A percentile compares a stretch with the other conserved stretches of the same genome.
These are phyloP conservation scores for Bombus terrestris DNA, from an alignment of 1,140 invertebrate genomes.

Conservation along the genomic window DNA sequence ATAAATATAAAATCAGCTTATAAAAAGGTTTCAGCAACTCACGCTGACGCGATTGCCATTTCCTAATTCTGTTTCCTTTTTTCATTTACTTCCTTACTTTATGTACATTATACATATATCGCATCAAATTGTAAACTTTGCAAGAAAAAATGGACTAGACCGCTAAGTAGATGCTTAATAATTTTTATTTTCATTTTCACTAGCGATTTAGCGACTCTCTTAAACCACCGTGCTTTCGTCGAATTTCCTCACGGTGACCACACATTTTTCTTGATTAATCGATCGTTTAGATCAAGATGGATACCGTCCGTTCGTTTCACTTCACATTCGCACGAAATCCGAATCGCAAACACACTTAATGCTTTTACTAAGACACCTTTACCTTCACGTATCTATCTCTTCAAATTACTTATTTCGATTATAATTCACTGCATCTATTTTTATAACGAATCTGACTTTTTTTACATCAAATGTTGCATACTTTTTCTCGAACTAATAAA, in stretches of 20 bases:
- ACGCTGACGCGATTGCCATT: conserved; percentile 45
- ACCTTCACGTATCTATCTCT: conserved; percentile 25
- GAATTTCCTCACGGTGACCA: background rate
- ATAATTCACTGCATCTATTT: conserved; percentile 53
- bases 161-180: conserved; percentile 65
- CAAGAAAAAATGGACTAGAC: conserved; percentile 70
- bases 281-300: conserved; percentile 1
- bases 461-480: conserved; percentile 75
- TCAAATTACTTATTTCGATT: conserved; percentile 58
- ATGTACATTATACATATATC: conserved; percentile 62
- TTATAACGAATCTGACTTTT: conserved; percentile 56
- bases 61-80: conserved; percentile 26
- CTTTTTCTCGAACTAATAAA: conserved; percentile 77
- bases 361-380: conserved; percentile 6
- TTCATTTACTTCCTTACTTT: conserved; percentile 43
- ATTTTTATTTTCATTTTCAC: conserved; percentile 29
- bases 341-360: background rate
- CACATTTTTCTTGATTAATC: background rate
- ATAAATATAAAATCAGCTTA: conserved; percentile 80
- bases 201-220: conserved; percentile 47
- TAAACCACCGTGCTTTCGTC: conserved; percentile 24
- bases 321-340: background rate
- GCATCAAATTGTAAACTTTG: conserved; percentile 57
- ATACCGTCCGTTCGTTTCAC: background rate
- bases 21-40: conserved; percentile 69